Evolutionary conservation across 2,797 vertebrate genomes (phyloP), one percentile per base, ranked within the genome.

Genomic region (Lophotriccus pileatus): DNA sequence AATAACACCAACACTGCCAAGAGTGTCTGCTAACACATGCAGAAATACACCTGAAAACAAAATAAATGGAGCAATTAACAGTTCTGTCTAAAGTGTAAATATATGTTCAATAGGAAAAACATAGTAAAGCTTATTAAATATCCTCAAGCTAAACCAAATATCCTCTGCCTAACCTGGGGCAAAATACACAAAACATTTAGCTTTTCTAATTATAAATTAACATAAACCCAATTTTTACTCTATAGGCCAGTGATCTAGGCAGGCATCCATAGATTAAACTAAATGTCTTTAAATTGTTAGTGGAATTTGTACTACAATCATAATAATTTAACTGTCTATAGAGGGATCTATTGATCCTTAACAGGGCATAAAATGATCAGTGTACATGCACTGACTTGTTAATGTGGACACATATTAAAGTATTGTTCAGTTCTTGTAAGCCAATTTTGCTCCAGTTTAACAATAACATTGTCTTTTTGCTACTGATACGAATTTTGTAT

Each of bases 1-100:
- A 24, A 99, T 99, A 81, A 99, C 99, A 23, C 99, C 99, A 15
- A 99, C 98, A 69, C 99, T 99, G 96, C 99, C 99, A 90, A 99
- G 96, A 4, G 99, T 99, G 94, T 99, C 99, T 30, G 99, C 99
- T 96, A 99, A 98, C 58, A 99, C 98, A 47, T 99, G 99, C 58
- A 99, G 98, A 97, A 98, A 99, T 72, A 99, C 99, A 81, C 99
- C 99, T 99, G 97, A 30, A 96, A 96, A 96, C 19, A 81, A 96
- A 87, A 94, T 47, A 89, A 82, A 92, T 7, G 16, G 12, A 83
- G 43, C 63, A 70, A 73, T 90, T 77, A 94, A 84, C 30, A 64
- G 5, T 22, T 59, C 30, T 73, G 52, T 77, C 82, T 87, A 87
- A 93, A 92, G 72, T 39, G 14, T 24, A 84, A 1, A 0, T 36